Evolutionary conservation across 2,113 vertebrate species (phyloP), one percentile per base, ranked within the genome.

Genomic region (Rattus rattus): DNA sequence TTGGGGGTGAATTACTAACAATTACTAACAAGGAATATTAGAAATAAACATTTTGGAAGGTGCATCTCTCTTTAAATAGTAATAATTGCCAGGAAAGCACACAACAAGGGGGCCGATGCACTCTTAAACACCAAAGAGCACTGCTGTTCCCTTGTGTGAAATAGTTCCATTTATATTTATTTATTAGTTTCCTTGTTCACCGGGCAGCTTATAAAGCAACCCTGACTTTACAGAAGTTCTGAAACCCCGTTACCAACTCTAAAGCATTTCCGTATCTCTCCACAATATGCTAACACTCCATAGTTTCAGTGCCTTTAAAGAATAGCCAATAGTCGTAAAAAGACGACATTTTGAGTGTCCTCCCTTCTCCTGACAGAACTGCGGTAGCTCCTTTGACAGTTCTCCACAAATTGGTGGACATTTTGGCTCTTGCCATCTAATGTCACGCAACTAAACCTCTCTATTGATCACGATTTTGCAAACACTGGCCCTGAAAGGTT

Each of bases 201-300:
- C 70, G n/a, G 92, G 28, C 22, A 79, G 13, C 70, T 93, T 88
- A 84, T 30, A 96, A 81, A 95, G 30, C 76, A 96, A 90, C 90
- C 69, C 10, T 91, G 47, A 77, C 3, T 89, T 56, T n/a, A 90
- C n/a, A 54, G 63, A 91, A 22, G 43, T 69, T 83, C 73, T 70
- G 49, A 91, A 94, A 30, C 12, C 11, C 33, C 33, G 24, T 72
- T 95, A 91, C 49, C 11, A 67, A 89, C 47, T 84, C 77, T 12
- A 75, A 95, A 88, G 43, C 8, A 75, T 93, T 63, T 90, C 91
- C 47, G 79, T 85, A 36, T 33, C 5, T 83, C 5, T 11, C 12
- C 28, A 83, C 49, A 47, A 39, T 73, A 52, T 33, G 84, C 69
- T 75, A n/a, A 20, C 77, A 49, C 52, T 63, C 5, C 8, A 81